Percentiles rank a stretch among this genome's conserved stretches.
These are phyloP conservation scores for Alexandromys fortis DNA, from an alignment of 2,113 vertebrate species.

Conservation along the genomic window DNA sequence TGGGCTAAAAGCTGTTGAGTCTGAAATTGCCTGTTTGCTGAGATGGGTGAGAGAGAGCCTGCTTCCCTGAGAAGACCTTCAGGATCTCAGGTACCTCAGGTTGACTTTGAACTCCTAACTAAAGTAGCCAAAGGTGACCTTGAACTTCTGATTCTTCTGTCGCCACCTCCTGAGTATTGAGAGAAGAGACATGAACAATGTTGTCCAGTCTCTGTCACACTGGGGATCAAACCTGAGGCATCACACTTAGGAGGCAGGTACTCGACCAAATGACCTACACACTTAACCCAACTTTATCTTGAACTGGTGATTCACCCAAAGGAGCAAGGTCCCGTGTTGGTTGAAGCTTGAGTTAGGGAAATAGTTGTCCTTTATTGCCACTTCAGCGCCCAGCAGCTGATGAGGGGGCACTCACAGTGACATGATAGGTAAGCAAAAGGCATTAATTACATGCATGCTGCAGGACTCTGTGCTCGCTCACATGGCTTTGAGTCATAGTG, in stretches of 20 bases:
- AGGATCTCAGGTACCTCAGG: not conserved
- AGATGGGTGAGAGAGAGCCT: not conserved
- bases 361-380: constrained; percentile 35
- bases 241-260: not conserved
- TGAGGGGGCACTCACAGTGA: not conserved
- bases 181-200: not conserved
- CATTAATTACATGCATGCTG: not conserved
- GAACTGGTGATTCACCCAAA: constrained; percentile 38
- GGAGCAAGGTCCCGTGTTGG: constrained; percentile 14
- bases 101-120: not conserved
- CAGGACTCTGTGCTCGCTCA: not conserved
- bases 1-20: not conserved
- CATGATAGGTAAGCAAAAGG: not conserved
- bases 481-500: not conserved
- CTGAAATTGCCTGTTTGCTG: not conserved
- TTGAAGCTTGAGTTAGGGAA: not conserved
- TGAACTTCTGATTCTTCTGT: not conserved
- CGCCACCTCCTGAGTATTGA: not conserved
- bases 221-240: not conserved
- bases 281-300: not conserved
- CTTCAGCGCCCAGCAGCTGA: not conserved
- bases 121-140: not conserved
- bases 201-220: not conserved
- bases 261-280: not conserved
- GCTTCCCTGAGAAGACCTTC: constrained; percentile 10